Evolutionary conservation across 2,888 invertebrate genomes (phyloP).

Genomic region (Ormyrus rosae): DNA sequence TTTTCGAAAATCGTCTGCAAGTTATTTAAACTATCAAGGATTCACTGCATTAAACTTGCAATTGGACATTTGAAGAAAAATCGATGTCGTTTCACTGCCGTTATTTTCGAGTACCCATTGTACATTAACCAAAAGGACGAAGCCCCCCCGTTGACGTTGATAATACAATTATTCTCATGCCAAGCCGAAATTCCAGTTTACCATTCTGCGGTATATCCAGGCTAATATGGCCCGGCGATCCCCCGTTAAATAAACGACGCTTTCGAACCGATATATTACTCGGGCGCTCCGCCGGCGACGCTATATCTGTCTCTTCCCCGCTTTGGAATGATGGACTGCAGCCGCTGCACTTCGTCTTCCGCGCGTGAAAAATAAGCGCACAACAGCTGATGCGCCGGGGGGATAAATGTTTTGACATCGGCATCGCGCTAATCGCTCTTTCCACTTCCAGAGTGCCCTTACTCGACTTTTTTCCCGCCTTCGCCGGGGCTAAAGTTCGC

Average conservation of each 20-base stretch:
- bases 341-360: conserved; percentile 62
- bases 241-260: conserved; percentile 73
- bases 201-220: conserved; percentile 47
- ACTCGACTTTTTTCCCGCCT: conserved; percentile 40
- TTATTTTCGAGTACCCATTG: neutral
- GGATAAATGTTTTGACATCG: conserved; percentile 70
- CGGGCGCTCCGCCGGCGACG: conserved; percentile 38
- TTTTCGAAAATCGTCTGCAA: neutral
- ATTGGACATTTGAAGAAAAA: too few relatives aligned
- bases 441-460: conserved; percentile 64
- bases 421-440: conserved; percentile 72
- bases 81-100: neutral
- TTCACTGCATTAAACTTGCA: too few relatives aligned
- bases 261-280: conserved; percentile 68
- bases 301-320: conserved; percentile 57
- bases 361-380: conserved; percentile 52
- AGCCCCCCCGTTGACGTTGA: neutral
- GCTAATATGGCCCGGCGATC: conserved; percentile 60
- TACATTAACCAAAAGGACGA: too few relatives aligned
- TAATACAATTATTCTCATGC: conserved; percentile 4
- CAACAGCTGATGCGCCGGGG: conserved; percentile 20
- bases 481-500: conserved; percentile 51
- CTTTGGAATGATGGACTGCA: conserved; percentile 71
- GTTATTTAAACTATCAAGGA: neutral
- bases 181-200: conserved; percentile 25